Percentiles rank a stretch among this genome's conserved stretches.
Evolutionary conservation across 1,140 invertebrate genomes (phyloP).

Genomic region (Propsilocerus akamusi): DNA sequence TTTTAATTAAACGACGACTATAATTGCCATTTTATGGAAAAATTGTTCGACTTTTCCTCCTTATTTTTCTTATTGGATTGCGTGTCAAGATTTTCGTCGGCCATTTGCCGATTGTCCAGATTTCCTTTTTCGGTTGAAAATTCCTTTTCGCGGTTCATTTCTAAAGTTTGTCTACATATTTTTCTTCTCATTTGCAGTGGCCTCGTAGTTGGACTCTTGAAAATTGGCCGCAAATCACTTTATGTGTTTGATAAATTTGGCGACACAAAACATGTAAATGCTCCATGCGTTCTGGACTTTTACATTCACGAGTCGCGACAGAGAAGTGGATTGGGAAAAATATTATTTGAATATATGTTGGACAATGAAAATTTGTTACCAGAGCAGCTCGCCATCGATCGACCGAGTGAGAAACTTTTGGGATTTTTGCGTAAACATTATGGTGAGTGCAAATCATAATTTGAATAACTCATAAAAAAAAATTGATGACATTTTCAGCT

Average conservation of each 20-base stretch:
- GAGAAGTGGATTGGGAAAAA: conserved; percentile 54
- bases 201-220: conserved; percentile 56
- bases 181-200: conserved; percentile 32
- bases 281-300: conserved; percentile 72
- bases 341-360: conserved; percentile 65
- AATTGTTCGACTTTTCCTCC: no score
- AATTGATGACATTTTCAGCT: conserved; percentile 2
- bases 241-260: conserved; percentile 60
- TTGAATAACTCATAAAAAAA: neutral
- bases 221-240: conserved; percentile 67
- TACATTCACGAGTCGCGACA: conserved; percentile 66
- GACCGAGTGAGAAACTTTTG: conserved; percentile 73
- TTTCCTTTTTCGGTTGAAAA: no score
- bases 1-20: no score
- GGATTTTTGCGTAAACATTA: conserved; percentile 75
- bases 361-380: conserved; percentile 45
- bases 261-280: conserved; percentile 46
- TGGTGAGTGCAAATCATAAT: conserved; percentile 13
- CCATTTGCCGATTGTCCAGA: no score
- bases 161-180: conserved; percentile 7
- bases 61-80: no score
- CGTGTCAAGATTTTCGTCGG: no score
- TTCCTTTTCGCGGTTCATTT: neutral
- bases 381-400: conserved; percentile 67
- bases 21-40: no score